Conservation (phyloP, 2,113 vertebrate species). For the Macquaria australasica region DNA sequence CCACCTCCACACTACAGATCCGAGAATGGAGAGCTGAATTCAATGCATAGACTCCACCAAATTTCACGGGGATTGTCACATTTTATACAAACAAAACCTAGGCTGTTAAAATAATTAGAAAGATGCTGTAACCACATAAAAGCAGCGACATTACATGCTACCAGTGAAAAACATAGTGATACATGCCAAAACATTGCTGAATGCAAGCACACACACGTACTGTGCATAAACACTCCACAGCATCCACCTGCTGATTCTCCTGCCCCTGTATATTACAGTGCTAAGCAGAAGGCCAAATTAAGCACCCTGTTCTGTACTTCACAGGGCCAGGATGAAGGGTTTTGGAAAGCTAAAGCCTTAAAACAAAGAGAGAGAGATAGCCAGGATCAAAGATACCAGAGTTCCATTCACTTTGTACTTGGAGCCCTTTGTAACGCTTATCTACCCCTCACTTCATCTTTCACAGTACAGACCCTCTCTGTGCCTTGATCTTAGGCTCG, state of each 20-base stretch:
- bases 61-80: background rate
- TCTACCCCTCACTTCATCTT: slow-evolving; percentile 39
- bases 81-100: background rate
- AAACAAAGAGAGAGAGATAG: slow-evolving; percentile 40
- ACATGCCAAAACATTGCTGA: background rate
- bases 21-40: background rate
- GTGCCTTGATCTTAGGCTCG: slow-evolving; percentile 19
- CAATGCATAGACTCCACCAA: background rate
- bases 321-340: slow-evolving; percentile 47
- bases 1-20: background rate
- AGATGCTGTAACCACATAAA: background rate
- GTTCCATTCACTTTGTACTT: slow-evolving; percentile 45
- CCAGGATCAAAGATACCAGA: slow-evolving; percentile 59
- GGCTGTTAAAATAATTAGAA: background rate
- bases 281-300: slow-evolving; percentile 19
- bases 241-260: background rate
- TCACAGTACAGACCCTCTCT: slow-evolving; percentile 1
- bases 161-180: no score
- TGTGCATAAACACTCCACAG: background rate
- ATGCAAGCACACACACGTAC: background rate
- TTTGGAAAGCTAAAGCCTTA: slow-evolving; percentile 23
- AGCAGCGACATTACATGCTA: background rate
- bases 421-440: slow-evolving; percentile 46
- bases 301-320: slow-evolving; percentile 44
- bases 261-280: background rate